Evolutionary conservation across 2,797 vertebrate species (phyloP).

Genomic region (Myotis pilosus): DNA sequence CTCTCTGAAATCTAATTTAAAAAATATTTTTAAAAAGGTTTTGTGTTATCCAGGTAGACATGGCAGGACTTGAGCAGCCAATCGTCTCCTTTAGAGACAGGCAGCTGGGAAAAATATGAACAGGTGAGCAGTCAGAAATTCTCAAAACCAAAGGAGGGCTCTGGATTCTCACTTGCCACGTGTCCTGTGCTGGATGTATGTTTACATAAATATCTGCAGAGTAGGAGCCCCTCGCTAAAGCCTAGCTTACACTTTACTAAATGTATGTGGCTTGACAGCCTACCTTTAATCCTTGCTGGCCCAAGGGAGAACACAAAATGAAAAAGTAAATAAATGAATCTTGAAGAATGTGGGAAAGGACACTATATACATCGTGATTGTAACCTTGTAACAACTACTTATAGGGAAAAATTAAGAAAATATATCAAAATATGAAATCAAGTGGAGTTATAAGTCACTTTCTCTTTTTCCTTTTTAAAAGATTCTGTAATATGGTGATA

Average conservation of each 20-base stretch:
- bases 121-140: neutral
- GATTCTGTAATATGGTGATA: neutral
- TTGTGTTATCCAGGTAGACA: neutral
- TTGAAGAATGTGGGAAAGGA: neutral
- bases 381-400: neutral
- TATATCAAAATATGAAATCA: neutral
- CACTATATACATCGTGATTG: neutral
- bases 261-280: neutral
- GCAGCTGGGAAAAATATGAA: neutral
- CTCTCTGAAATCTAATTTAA: too few species aligned
- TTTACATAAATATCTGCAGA: neutral
- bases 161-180: neutral
- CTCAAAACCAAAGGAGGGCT: neutral
- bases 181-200: neutral
- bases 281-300: neutral
- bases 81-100: neutral
- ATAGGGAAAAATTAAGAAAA: neutral
- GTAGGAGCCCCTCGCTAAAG: neutral
- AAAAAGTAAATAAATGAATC: neutral
- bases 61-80: neutral
- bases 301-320: neutral
- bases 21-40: too few species aligned
- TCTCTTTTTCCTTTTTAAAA: conserved; percentile 18
- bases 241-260: neutral
- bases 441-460: neutral